These are phyloP conservation scores for Amblyraja radiata DNA, from an alignment of 2,797 vertebrate species.

Conservation along the genomic window DNA sequence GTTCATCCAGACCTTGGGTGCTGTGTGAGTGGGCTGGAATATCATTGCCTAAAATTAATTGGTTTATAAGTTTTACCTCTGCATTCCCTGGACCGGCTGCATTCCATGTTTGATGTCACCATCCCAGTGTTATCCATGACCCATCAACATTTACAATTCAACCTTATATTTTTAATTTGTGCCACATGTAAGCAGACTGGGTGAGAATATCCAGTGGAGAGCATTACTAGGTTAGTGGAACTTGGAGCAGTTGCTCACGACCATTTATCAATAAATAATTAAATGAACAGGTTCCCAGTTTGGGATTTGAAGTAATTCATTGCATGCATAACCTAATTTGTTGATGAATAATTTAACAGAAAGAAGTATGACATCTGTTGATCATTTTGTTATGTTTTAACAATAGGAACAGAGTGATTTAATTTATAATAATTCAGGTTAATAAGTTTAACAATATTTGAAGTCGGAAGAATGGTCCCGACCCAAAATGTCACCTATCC, in stretches of 20 bases:
- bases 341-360: neutral
- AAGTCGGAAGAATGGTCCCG: too few relatives aligned
- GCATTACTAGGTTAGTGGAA: neutral
- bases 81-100: neutral
- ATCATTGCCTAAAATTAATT: neutral
- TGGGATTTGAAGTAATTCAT: neutral
- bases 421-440: neutral
- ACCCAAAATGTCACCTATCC: too few relatives aligned
- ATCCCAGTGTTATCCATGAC: neutral
- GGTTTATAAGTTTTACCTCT: neutral
- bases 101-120: neutral
- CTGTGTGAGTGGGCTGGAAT: too few relatives aligned
- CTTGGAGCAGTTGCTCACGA: neutral
- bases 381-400: neutral
- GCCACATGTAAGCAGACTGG: neutral
- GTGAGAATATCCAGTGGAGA: neutral
- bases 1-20: too few relatives aligned
- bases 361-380: neutral
- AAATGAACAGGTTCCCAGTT: neutral
- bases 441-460: slow-evolving; percentile 6
- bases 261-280: neutral
- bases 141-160: neutral
- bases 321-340: neutral
- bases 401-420: neutral
- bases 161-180: neutral